Conservation (phyloP, 2,888 invertebrate species). For the Leptarthrus brevirostris region DNA sequence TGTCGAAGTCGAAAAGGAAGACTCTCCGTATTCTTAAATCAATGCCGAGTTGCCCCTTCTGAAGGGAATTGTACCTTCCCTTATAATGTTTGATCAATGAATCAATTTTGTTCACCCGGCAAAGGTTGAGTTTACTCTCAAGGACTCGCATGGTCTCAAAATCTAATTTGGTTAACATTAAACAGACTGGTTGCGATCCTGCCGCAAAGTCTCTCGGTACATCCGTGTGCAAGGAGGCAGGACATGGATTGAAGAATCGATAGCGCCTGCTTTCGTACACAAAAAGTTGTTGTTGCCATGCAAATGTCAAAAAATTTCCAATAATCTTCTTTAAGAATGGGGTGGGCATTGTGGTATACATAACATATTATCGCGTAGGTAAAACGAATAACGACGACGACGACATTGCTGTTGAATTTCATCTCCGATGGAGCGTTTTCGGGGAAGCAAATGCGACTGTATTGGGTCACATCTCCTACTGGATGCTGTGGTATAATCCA, state of each 20-base stretch:
- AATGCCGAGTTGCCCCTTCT: neutral
- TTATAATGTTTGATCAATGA: conserved; percentile 31
- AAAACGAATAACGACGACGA: neutral
- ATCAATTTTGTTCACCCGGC: neutral
- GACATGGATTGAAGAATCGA: neutral
- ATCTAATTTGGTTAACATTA: neutral
- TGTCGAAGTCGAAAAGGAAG: neutral
- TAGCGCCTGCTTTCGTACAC: neutral
- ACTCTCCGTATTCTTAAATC: neutral
- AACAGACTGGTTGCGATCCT: neutral
- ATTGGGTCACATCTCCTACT: neutral
- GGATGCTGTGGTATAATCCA: neutral
- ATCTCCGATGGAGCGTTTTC: neutral
- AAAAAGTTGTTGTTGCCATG: neutral
- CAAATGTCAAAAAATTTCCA: conserved; percentile 4
- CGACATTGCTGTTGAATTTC: too few relatives aligned
- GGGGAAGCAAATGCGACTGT: neutral
- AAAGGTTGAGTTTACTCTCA: conserved; percentile 29
- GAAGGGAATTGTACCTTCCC: neutral
- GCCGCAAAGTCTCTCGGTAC: neutral
- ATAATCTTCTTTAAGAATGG: neutral
- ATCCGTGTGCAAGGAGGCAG: neutral
- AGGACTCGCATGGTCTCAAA: neutral
- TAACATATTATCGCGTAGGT: neutral
- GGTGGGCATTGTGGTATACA: neutral